Conservation (phyloP, 1,140 invertebrate species). For the Babylonia areolata region DNA sequence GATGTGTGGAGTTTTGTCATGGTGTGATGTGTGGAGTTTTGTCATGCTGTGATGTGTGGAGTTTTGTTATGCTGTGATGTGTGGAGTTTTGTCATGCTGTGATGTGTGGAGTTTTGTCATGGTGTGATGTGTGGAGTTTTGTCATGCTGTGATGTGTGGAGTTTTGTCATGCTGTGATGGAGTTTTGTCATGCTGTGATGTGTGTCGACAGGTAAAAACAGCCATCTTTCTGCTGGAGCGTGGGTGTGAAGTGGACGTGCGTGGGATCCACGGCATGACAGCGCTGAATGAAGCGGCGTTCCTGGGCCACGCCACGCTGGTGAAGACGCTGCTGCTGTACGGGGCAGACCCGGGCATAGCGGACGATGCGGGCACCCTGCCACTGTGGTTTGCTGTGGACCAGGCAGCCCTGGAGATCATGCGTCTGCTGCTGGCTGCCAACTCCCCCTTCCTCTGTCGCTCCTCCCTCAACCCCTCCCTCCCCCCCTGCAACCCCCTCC, state of each 20-base stretch:
- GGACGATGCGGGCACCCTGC: slow-evolving; percentile 65
- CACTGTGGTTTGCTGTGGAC: slow-evolving; percentile 69
- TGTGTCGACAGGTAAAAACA: slow-evolving; percentile 54
- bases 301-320: slow-evolving; percentile 55
- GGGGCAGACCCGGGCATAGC: slow-evolving; percentile 62
- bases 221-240: slow-evolving; percentile 57
- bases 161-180: too few relatives aligned
- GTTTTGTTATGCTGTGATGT: too few relatives aligned
- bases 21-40: too few relatives aligned
- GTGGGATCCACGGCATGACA: slow-evolving; percentile 66
- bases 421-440: slow-evolving; percentile 60
- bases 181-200: too few relatives aligned
- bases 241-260: slow-evolving; percentile 58
- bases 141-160: too few relatives aligned
- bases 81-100: too few relatives aligned
- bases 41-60: too few relatives aligned
- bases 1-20: too few relatives aligned
- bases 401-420: slow-evolving; percentile 57
- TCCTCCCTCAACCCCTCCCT: slow-evolving; percentile 59
- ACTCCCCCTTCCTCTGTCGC: slow-evolving; percentile 57
- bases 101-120: too few relatives aligned
- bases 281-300: slow-evolving; percentile 69
- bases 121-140: too few relatives aligned
- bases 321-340: slow-evolving; percentile 61
- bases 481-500: slow-evolving; percentile 63